A percentile compares a stretch with the other conserved stretches of the same genome.
Evolutionary conservation across 2,888 invertebrate genomes (phyloP).

Genomic region (Lycophotia porphyrea): DNA sequence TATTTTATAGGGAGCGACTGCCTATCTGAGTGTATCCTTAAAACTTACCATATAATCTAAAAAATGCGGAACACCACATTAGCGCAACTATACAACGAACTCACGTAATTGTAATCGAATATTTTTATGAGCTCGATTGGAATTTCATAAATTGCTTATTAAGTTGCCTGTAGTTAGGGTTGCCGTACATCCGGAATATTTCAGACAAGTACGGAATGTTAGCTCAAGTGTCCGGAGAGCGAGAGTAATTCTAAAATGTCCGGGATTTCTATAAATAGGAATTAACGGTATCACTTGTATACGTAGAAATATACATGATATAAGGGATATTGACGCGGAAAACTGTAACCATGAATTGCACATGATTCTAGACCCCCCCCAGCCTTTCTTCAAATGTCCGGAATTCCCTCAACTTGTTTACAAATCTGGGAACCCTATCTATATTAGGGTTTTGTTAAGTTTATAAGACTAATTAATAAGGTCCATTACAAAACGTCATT

Average conservation of each 20-base stretch:
- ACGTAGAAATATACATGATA: neutral
- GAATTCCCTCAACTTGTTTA: neutral
- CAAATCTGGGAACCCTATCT: neutral
- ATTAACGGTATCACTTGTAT: neutral
- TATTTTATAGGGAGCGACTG: neutral
- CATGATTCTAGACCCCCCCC: neutral
- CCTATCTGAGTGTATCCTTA: neutral
- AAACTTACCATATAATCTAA: slow-evolving; percentile 1
- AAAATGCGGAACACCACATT: slow-evolving; percentile 1
- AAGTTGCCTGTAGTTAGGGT: neutral
- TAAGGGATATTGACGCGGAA: neutral
- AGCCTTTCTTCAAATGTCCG: neutral
- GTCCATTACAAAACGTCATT: neutral
- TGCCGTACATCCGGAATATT: neutral
- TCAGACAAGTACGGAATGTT: neutral
- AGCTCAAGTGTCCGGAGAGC: neutral
- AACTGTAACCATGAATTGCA: neutral
- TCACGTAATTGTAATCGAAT: neutral
- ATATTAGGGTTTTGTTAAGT: neutral
- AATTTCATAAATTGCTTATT: neutral
- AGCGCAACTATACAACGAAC: neutral
- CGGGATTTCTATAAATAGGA: neutral
- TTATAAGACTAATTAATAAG: neutral
- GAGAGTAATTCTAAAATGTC: neutral
- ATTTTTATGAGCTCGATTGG: neutral